phyloP scores from a whole-genome alignment of 2,113 vertebrate genomes.

The Dicrurus megarhynchus region DNA sequence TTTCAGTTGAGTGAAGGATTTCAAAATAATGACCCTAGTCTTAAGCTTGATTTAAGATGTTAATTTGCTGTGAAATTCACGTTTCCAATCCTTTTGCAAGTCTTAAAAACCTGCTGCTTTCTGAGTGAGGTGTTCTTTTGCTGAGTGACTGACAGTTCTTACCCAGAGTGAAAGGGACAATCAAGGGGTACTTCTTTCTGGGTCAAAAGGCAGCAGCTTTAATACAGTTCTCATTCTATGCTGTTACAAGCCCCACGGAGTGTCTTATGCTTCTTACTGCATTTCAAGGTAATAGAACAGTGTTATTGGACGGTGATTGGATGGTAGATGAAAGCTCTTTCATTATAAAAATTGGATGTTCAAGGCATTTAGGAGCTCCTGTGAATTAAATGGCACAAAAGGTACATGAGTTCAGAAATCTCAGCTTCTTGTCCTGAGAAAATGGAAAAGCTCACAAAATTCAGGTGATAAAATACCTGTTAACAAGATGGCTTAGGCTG shows the following conservation, averaged over 20 bases:
- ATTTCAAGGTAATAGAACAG: constrained; percentile 21
- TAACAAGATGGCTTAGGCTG: background rate
- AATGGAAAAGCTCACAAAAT: background rate
- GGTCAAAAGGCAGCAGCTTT: constrained; percentile 12
- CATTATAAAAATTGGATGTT: constrained; percentile 18
- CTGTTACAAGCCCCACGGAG: background rate
- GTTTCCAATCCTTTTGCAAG: background rate
- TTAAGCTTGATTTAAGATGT: background rate
- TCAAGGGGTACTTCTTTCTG: constrained; percentile 17
- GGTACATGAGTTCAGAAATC: background rate
- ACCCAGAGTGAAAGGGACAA: background rate
- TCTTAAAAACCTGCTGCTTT: background rate
- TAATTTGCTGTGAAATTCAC: background rate
- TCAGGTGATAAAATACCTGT: background rate
- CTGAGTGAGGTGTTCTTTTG: background rate
- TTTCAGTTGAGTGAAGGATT: background rate
- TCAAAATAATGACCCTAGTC: background rate
- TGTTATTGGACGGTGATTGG: background rate
- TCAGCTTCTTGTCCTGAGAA: background rate
- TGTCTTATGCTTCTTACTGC: background rate
- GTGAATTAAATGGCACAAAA: background rate
- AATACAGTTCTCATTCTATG: constrained; percentile 1
- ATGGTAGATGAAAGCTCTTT: constrained; percentile 27
- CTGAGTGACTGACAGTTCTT: background rate
- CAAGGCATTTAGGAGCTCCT: background rate